Conservation (phyloP, 2,888 invertebrate genomes). For the Tethea ocularis region DNA sequence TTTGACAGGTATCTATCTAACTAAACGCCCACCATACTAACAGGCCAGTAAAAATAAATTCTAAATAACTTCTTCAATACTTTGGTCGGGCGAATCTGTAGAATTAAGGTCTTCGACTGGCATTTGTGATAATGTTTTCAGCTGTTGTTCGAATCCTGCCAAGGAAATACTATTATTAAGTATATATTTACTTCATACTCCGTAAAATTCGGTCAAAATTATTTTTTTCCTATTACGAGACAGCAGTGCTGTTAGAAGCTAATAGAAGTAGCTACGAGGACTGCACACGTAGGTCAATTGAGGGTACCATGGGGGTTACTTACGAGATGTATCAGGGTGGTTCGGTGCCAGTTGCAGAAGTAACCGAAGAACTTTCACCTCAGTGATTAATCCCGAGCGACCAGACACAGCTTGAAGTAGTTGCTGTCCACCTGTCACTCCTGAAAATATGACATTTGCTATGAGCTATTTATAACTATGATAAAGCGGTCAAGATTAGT, state of each 20-base stretch:
- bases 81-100: conserved; percentile 71
- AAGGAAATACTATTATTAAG: conserved; percentile 16
- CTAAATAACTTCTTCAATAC: conserved; percentile 74
- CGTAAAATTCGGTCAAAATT: no score
- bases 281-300: no score
- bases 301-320: conserved; percentile 17
- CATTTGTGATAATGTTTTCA: conserved; percentile 56
- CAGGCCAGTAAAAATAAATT: neutral
- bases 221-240: no score
- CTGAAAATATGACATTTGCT: conserved; percentile 32
- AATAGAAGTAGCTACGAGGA: no score
- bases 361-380: conserved; percentile 66
- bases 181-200: no score
- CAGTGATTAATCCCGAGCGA: conserved; percentile 67
- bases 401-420: conserved; percentile 60
- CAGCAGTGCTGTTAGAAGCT: no score
- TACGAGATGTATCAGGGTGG: conserved; percentile 64
- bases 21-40: neutral
- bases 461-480: no score
- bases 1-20: neutral
- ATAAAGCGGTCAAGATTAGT: no score
- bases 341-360: conserved; percentile 62
- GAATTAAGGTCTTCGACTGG: conserved; percentile 55
- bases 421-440: conserved; percentile 68
- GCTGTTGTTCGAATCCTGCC: conserved; percentile 64